These are phyloP conservation scores for Recurvirostra avosetta DNA, from an alignment of 2,113 vertebrate genomes.

Conservation along the genomic window DNA sequence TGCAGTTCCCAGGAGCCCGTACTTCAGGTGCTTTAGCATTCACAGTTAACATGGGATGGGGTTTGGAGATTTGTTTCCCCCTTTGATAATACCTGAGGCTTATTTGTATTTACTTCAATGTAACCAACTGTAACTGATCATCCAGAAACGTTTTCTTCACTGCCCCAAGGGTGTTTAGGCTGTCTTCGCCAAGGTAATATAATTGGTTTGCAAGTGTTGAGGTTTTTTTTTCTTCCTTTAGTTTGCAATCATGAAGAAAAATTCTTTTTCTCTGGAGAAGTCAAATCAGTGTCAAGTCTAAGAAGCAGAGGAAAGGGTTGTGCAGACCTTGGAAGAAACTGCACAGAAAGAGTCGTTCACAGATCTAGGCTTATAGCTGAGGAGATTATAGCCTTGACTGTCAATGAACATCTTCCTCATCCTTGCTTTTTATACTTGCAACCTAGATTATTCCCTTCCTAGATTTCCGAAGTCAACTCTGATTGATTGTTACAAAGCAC, in stretches of 20 bases:
- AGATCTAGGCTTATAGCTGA: neutral
- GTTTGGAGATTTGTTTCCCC: neutral
- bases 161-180: neutral
- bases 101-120: neutral
- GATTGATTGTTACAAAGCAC: neutral
- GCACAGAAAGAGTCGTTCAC: neutral
- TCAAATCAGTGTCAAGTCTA: neutral
- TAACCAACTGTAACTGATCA: neutral
- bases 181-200: neutral
- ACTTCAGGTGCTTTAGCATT: neutral
- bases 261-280: neutral
- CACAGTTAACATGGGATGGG: neutral
- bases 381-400: neutral
- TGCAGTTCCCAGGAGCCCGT: neutral
- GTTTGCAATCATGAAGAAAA: neutral
- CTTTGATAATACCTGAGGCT: conserved; percentile 40
- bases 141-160: neutral
- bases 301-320: neutral
- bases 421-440: neutral
- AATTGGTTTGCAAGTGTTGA: neutral
- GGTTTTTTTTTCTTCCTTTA: neutral
- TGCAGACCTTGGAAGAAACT: neutral
- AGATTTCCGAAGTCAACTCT: neutral
- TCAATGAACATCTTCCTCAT: neutral
- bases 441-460: neutral